Conservation (phyloP, 2,113 vertebrate species). For the Corythaixoides concolor region DNA sequence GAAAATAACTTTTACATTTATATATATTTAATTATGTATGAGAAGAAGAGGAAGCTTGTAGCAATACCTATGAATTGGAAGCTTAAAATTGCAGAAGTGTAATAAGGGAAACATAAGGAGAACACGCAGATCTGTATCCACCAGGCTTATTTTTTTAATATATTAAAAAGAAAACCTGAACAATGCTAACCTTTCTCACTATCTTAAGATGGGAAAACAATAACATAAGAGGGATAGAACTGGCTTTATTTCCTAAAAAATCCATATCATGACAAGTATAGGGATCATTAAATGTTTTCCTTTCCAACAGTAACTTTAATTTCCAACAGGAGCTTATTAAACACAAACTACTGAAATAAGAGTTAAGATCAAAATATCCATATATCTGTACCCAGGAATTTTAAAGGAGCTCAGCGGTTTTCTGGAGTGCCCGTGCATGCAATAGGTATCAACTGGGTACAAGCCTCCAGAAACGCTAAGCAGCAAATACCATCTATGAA, state of each 20-base stretch:
- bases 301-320: neutral
- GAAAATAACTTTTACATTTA: neutral
- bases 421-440: neutral
- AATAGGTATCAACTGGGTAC: neutral
- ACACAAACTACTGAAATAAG: neutral
- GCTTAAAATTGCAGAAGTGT: neutral
- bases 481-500: neutral
- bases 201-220: neutral
- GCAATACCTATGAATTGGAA: neutral
- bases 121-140: neutral
- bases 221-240: neutral
- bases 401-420: neutral
- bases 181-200: neutral
- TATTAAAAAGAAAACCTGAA: neutral
- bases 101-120: neutral
- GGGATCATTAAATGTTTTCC: neutral
- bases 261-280: fast-evolving
- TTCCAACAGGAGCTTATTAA: neutral
- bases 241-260: neutral
- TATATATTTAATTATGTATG: neutral
- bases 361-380: neutral
- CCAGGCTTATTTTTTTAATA: neutral
- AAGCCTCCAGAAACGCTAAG: neutral
- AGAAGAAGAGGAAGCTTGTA: neutral
- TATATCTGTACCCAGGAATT: neutral